Percentiles rank a stretch among this genome's conserved stretches.
Evolutionary conservation across 1,140 invertebrate species (phyloP).

Genomic region (Pachyrhynchus sulphureomaculatus): DNA sequence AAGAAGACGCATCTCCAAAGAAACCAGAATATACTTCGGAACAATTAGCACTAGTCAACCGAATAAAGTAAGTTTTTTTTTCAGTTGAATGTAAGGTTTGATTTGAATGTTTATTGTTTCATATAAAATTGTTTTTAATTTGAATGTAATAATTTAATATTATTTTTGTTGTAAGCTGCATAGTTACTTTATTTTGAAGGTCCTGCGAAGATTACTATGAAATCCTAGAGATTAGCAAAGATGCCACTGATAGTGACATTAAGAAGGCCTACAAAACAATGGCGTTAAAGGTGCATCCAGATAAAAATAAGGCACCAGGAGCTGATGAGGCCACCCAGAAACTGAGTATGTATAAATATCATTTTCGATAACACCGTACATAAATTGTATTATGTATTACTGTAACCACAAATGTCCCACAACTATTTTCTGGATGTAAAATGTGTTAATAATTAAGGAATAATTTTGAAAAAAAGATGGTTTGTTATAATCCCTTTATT

Average conservation of each 20-base stretch:
- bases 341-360: conserved; percentile 50
- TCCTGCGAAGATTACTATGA: conserved; percentile 96
- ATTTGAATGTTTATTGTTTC: too few species aligned
- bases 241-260: conserved; percentile 88
- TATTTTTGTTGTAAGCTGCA: not conserved
- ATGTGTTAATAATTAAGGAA: too few species aligned
- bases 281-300: conserved; percentile 94
- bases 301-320: conserved; percentile 97
- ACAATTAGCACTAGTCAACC: conserved; percentile 60
- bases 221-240: conserved; percentile 88
- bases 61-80: conserved; percentile 60
- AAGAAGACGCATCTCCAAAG: conserved; percentile 48
- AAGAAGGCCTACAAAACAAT: conserved; percentile 97
- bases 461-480: too few species aligned
- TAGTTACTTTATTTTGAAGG: conserved; percentile 5
- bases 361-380: too few species aligned
- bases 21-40: conserved; percentile 59
- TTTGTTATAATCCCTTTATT: too few species aligned
- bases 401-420: too few species aligned
- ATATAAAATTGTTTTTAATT: too few species aligned
- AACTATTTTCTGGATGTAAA: too few species aligned
- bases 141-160: too few species aligned
- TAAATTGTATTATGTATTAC: not conserved
- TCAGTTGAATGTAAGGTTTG: too few species aligned
- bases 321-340: conserved; percentile 97